Conservation (phyloP, 2,888 invertebrate genomes). For the Erebia ligea region DNA sequence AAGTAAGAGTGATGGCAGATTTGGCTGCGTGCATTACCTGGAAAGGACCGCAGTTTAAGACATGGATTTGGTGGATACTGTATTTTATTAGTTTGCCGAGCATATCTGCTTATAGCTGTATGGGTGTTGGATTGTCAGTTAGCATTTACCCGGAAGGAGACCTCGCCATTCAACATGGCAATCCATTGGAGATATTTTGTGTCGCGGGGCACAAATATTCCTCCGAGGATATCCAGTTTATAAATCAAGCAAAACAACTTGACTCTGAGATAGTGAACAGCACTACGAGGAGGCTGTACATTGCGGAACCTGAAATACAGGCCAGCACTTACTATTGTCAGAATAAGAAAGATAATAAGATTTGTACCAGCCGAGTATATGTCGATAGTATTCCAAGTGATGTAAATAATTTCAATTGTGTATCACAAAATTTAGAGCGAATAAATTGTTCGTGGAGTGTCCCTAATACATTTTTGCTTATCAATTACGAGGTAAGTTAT, state of each 20-base stretch:
- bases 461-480: conserved; percentile 69
- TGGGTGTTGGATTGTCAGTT: conserved; percentile 62
- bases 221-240: conserved; percentile 74
- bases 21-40: conserved; percentile 56
- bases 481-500: conserved; percentile 59
- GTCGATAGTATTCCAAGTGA: conserved; percentile 83
- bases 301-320: conserved; percentile 80
- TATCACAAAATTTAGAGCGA: conserved; percentile 88
- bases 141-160: conserved; percentile 81
- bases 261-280: conserved; percentile 81
- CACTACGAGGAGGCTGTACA: conserved; percentile 84
- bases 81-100: conserved; percentile 66
- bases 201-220: conserved; percentile 71
- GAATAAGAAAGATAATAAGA: conserved; percentile 57
- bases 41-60: conserved; percentile 58
- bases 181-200: conserved; percentile 86
- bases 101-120: conserved; percentile 64
- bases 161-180: conserved; percentile 82
- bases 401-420: conserved; percentile 88
- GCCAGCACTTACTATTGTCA: conserved; percentile 81
- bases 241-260: conserved; percentile 45
- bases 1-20: conserved; percentile 57
- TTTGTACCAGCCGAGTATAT: conserved; percentile 60
- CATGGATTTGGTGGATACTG: conserved; percentile 68
- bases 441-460: conserved; percentile 90